Percentiles rank a stretch among this genome's conserved stretches.
phyloP scores from a whole-genome alignment of 2,797 vertebrate species.

The Acrocephalus scirpaceus region DNA sequence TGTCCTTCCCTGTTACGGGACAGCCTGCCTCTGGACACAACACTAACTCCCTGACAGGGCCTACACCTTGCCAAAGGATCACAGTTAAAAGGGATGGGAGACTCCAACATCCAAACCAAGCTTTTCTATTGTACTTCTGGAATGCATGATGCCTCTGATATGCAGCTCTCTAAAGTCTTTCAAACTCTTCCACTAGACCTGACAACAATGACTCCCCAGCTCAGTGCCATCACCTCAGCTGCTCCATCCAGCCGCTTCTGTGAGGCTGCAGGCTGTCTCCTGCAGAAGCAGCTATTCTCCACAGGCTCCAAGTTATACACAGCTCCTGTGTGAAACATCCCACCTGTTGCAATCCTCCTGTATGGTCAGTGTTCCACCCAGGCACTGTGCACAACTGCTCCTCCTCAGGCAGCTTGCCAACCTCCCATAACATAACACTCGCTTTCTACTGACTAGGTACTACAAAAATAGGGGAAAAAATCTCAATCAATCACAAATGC shows the following conservation, averaged over 20 bases:
- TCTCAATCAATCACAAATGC: background rate
- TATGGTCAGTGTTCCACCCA: rapidly evolving
- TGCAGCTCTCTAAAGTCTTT: background rate
- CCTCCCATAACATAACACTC: background rate
- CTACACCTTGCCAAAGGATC: background rate
- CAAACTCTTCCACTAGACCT: background rate
- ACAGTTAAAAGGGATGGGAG: background rate
- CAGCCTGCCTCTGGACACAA: background rate
- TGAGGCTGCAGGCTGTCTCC: background rate
- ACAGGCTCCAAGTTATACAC: background rate
- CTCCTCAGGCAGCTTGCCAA: background rate
- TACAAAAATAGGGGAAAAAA: too few species aligned
- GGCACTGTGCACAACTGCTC: background rate
- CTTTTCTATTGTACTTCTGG: background rate
- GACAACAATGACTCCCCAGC: background rate
- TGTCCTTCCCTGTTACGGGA: background rate
- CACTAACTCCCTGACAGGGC: background rate
- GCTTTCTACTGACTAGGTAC: background rate
- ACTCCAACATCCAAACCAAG: background rate
- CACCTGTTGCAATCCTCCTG: background rate
- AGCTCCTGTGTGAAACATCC: background rate
- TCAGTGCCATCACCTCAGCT: background rate
- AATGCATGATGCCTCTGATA: background rate
- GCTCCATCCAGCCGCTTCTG: background rate
- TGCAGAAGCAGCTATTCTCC: background rate